Conservation (phyloP, 2,797 vertebrate species). For the Rallus crepitans region DNA sequence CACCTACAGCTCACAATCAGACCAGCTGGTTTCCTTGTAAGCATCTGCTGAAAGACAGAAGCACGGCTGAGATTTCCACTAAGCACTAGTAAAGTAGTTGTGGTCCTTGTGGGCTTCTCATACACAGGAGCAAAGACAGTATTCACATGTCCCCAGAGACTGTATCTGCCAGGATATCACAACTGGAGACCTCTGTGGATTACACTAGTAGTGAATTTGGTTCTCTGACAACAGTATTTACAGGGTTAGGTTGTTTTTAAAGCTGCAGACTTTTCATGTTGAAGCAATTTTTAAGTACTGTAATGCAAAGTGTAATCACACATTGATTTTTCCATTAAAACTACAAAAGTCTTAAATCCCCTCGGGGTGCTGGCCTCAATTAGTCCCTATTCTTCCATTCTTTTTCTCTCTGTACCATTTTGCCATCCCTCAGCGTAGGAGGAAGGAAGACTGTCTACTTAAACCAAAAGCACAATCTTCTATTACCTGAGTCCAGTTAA, state of each 20-base stretch:
- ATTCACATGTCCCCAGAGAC: background rate
- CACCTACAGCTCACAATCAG: background rate
- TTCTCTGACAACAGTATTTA: background rate
- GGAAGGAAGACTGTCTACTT: slow-evolving; percentile 31
- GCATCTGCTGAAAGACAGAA: background rate
- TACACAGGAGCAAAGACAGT: background rate
- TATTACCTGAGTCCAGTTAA: slow-evolving; percentile 50
- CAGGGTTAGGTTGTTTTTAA: background rate
- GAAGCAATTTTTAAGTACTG: slow-evolving; percentile 47
- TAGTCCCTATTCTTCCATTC: slow-evolving; percentile 45
- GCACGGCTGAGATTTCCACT: accelerated
- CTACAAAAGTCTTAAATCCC: slow-evolving; percentile 63
- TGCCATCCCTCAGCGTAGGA: background rate
- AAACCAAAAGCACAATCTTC: slow-evolving; percentile 15
- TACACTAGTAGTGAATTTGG: background rate
- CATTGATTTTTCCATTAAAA: slow-evolving; percentile 73
- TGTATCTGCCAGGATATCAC: background rate
- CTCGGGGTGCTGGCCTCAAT: slow-evolving; percentile 42
- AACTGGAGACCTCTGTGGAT: background rate
- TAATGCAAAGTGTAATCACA: slow-evolving; percentile 59
- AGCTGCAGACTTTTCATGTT: slow-evolving; percentile 1
- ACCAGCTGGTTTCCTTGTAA: background rate
- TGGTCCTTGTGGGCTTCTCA: background rate
- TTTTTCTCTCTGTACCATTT: slow-evolving; percentile 39
- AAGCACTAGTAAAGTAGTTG: background rate